Base-by-base conservation (phyloP, 2,113 vertebrate species). In the Butorides virescens region DNA sequence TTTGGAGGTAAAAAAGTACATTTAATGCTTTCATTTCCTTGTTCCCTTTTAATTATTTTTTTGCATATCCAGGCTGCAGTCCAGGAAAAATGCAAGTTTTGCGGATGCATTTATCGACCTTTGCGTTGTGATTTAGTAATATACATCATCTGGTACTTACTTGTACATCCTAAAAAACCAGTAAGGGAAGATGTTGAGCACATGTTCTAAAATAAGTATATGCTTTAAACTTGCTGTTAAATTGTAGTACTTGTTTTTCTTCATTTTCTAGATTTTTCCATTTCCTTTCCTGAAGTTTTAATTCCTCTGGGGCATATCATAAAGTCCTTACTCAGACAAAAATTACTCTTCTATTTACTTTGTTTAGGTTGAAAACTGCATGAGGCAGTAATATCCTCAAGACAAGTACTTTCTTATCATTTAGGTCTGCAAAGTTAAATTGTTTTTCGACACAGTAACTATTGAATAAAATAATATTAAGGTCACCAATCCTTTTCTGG, bases 51-150 rank as follows among this genome's bases (percentile, higher is more conserved):
- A 47, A 36, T 76, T 32, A 21, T 75, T 82, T 50, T 77, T 68
- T 59, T 76, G n/a, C 20, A 46, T 62, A 91, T 17, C 36, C 76
- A 96, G 72, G 56, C 61, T 77, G 44, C 34, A 84, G 65, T 78
- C 73, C 68, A 92, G 81, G 65, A 87, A 95, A 91, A 94, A 91
- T 44, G 83, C 66, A 89, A 91, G 91, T 75, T 87, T 74, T 92
- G 77, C 7, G 2, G 89, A 75, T 87, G 76, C 5, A 1, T 91
- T 79, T 79, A 93, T 91, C 0, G 66, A 94, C 67, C 62, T 66
- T 73, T 72, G 47, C 42, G 30, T 32, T 61, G 34, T 87, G 80
- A 89, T 89, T 96, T 90, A 96, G 66, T 82, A 79, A 76, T 15
- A 55, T 72, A 52, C 52, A 85, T 96, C 30, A 82, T 63, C 70